Base-by-base conservation (phyloP, 2,113 vertebrate genomes). In the Rallus limicola region DNA sequence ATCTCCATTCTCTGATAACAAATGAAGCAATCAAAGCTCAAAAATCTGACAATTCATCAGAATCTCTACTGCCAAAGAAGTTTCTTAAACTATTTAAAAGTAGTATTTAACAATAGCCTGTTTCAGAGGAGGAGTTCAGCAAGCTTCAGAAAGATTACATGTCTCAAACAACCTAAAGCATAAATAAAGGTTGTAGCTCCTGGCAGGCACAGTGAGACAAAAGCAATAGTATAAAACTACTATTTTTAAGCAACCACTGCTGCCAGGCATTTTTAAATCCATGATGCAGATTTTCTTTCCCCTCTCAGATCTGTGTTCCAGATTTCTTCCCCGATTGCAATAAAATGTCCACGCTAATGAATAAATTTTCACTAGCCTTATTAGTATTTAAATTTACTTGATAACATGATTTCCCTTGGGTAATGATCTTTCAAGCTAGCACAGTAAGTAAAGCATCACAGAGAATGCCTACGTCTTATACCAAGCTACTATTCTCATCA, bases 211-310 rank as follows among this genome's bases (percentile, higher is more conserved):
- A 83, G 13, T 6, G 55, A 95, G 44, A 89, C 56, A 84, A 55
- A 77, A 78, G 60, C 36, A 92, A 55, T 46, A 62, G 55, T 19
- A 50, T 16, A 68, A 82, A 91, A 83, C 16, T 38, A 34, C 70
- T 75, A 6, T 79, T 89, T 67, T 75, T 50, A 82, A 95, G 62
- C 56, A 90, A 42, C 5, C 26, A 81, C 33, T 56, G 69, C 80
- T 91, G 74, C 20, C 34, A 91, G 80, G 52, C 77, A 60, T 87
- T 82, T 91, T 64, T 38, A 85, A 94, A 94, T 52, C 48, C 78
- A 64, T 42, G 67, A 26, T 48, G 85, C 9, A 76, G 62, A 53
- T 86, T 86, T 87, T 40, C 69, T 68, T 68, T 34, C 33, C 46
- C 33, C 42, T 69, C 44, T 62, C 70, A 77, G 67, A 74, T 50